These are phyloP conservation scores for Ceratina calcarata DNA, from an alignment of 1,140 invertebrate genomes.

Conservation along the genomic window DNA sequence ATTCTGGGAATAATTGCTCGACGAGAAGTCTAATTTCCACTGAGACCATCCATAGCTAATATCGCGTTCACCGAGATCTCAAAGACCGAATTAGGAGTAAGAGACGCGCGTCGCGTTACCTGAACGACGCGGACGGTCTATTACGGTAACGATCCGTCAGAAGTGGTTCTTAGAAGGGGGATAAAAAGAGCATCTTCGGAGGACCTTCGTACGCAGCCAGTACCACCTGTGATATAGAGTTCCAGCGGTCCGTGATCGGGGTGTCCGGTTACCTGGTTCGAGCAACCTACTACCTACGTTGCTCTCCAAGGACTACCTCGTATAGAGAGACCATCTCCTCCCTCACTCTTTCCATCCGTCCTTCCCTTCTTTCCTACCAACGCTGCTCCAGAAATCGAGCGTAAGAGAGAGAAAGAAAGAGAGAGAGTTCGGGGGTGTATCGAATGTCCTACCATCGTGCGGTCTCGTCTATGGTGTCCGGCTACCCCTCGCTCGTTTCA, in stretches of 20 bases:
- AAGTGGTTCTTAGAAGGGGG: conserved; percentile 45
- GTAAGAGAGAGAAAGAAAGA: conserved; percentile 41
- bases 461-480: conserved; percentile 76
- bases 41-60: too few relatives aligned
- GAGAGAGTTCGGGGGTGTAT: conserved; percentile 75
- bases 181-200: conserved; percentile 53
- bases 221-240: conserved; percentile 79
- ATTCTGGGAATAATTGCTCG: too few relatives aligned
- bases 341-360: neutral
- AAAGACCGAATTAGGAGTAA: too few relatives aligned
- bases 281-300: conserved; percentile 67
- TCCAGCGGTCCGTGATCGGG: conserved; percentile 73
- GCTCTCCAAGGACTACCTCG: conserved; percentile 74
- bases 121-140: neutral
- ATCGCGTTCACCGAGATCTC: too few relatives aligned
- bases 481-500: conserved; percentile 79
- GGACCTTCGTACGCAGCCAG: conserved; percentile 61
- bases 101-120: too few relatives aligned
- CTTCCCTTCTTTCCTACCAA: neutral
- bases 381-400: conserved; percentile 45
- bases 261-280: conserved; percentile 75
- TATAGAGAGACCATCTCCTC: conserved; percentile 43
- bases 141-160: conserved; percentile 31
- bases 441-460: conserved; percentile 77
- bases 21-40: too few relatives aligned